Conservation (phyloP, 2,888 invertebrate genomes). For the Galerucella nymphaeae region DNA sequence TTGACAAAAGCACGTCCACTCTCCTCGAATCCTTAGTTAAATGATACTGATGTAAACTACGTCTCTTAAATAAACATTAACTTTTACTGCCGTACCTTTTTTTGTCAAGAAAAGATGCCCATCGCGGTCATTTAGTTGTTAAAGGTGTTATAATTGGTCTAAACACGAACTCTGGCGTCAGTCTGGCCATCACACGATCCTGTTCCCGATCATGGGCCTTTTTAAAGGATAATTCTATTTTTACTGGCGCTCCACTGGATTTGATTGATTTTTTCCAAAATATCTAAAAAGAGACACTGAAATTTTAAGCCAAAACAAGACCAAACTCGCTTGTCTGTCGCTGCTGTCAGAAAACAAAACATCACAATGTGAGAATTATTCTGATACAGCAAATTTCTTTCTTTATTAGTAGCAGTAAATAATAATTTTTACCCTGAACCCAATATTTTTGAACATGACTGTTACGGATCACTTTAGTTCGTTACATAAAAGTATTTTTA, state of each 20-base stretch:
- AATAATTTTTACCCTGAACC: too few species aligned
- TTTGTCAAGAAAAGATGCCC: slow-evolving; percentile 58
- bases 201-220: slow-evolving; percentile 49
- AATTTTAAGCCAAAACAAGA: too few species aligned
- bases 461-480: too few species aligned
- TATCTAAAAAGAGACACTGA: too few species aligned
- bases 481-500: too few species aligned
- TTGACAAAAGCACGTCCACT: slow-evolving; percentile 23
- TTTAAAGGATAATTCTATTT: slow-evolving; percentile 19
- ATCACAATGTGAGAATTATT: too few species aligned
- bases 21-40: slow-evolving; percentile 35
- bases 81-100: slow-evolving; percentile 51
- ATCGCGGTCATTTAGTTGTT: slow-evolving; percentile 63
- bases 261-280: background rate
- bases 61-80: slow-evolving; percentile 51
- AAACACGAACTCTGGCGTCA: slow-evolving; percentile 65
- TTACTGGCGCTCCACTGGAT: background rate
- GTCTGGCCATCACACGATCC: slow-evolving; percentile 57
- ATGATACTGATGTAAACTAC: slow-evolving; percentile 43
- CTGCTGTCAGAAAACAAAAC: too few species aligned
- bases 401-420: too few species aligned
- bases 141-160: slow-evolving; percentile 67
- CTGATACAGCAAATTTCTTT: too few species aligned
- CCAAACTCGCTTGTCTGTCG: too few species aligned
- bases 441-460: too few species aligned